Evolutionary conservation across 2,113 vertebrate genomes (phyloP), one percentile per base, ranked within the genome.

Genomic region (Falcunculus frontatus): DNA sequence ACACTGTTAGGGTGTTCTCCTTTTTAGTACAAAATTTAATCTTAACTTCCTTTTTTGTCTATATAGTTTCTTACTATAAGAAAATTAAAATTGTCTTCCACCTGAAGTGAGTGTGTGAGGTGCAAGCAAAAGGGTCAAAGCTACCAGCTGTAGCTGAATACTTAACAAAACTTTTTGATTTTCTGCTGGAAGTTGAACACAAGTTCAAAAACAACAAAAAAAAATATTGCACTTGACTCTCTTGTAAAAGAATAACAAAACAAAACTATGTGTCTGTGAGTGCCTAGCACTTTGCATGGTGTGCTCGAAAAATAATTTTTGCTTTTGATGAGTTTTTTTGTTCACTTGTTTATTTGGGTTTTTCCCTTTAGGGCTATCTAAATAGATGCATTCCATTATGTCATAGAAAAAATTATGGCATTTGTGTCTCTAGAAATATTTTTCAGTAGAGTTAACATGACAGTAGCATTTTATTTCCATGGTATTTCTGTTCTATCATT

Each of bases 301-400:
- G 20, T 29, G 3, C 8, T 44, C 52, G 46, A 49, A 12, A 57
- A 57, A 57, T 14, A n/a, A 4, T 47, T 47, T 72, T 67, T 33
- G 2, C 1, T 3, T 56, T 78, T 57, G 5, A 4, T 59, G n/a
- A 5, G 3, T 0, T 9, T 19, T n/a, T 44, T 37, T 30, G 3
- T 27, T 72, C 2, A 0, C 1, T 74, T 25, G 1, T 1, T 41
- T 13, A 4, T 13, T 64, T 53, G 11, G 6, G 0, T 1, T 75
- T 57, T 81, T 12, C 9, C 9, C 9, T 7, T 27, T 56, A 52
- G 20, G 2, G 7, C 4, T 76, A 46, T 41, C 19, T 84, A 56
- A 65, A 76, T 76, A 29, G 9, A 21, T 60, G 7, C 5, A 42
- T 52, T 76, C 6, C 20, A 39, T 62, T 42, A 80, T 42, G 4